Evolutionary conservation across 2,113 vertebrate species (phyloP).

Genomic region (Casuarius casuarius): DNA sequence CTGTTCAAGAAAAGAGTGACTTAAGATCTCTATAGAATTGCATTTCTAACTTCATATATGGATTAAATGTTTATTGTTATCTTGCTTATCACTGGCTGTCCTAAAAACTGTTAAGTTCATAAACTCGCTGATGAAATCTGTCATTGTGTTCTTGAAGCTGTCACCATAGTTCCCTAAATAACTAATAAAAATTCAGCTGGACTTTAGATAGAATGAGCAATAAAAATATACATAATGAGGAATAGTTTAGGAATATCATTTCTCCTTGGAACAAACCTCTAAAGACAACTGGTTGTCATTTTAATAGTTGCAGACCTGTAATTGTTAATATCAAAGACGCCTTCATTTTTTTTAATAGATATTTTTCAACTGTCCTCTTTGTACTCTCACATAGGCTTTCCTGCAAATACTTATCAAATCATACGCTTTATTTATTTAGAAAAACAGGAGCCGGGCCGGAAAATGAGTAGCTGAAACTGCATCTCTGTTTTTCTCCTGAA

Average conservation of each 20-base stretch:
- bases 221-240: not conserved
- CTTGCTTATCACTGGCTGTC: not conserved
- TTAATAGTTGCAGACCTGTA: not conserved
- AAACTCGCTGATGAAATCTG: not conserved
- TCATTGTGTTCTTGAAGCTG: not conserved
- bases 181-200: not conserved
- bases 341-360: not conserved
- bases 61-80: not conserved
- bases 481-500: not conserved
- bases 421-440: not conserved
- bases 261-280: not conserved
- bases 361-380: not conserved
- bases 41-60: not conserved
- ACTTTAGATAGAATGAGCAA: not conserved
- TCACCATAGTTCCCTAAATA: not conserved
- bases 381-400: not conserved
- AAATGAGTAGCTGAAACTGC: not conserved
- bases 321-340: not conserved
- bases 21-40: not conserved
- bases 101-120: not conserved
- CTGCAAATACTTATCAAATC: not conserved
- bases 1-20: not conserved
- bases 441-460: not conserved
- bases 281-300: not conserved
- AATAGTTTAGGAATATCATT: not conserved